phyloP scores from a whole-genome alignment of 2,797 vertebrate genomes.

The Acipenser ruthenus region DNA sequence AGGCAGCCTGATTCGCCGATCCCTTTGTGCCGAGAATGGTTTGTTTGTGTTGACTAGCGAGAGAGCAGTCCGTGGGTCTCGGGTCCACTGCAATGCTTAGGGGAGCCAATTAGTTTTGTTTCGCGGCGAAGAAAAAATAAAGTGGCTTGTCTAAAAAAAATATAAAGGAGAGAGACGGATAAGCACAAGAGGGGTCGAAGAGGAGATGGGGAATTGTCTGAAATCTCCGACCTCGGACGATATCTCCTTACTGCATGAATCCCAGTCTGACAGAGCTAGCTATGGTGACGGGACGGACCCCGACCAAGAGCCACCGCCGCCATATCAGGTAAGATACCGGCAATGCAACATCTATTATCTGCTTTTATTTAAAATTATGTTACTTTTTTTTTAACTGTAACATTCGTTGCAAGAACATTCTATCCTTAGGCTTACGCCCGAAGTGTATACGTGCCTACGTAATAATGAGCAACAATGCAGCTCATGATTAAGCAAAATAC shows the following conservation, averaged over 20 bases:
- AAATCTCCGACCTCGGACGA: conserved; percentile 95
- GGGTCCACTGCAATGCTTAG: conserved; percentile 22
- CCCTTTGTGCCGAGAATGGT: conserved; percentile 62
- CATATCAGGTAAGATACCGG: conserved; percentile 75
- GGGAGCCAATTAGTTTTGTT: conserved; percentile 25
- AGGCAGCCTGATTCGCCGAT: conserved; percentile 14
- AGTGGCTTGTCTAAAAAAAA: conserved; percentile 6
- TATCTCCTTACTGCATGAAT: conserved; percentile 93
- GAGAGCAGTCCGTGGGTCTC: conserved; percentile 35
- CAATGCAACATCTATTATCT: too few species aligned
- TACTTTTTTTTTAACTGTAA: too few species aligned
- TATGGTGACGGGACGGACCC: conserved; percentile 84
- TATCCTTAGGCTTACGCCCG: too few species aligned
- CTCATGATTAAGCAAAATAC: not conserved
- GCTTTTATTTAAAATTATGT: too few species aligned
- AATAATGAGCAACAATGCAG: not conserved
- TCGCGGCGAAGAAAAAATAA: not conserved
- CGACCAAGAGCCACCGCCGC: conserved; percentile 91
- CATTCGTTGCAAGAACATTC: too few species aligned
- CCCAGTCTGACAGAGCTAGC: conserved; percentile 89
- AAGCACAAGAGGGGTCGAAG: conserved; percentile 29
- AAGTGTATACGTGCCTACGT: too few species aligned
- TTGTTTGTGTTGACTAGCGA: conserved; percentile 49
- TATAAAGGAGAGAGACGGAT: conserved; percentile 14
- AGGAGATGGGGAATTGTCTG: conserved; percentile 93